phyloP scores from a whole-genome alignment of 2,888 invertebrate genomes.

The Andrena minutula region DNA sequence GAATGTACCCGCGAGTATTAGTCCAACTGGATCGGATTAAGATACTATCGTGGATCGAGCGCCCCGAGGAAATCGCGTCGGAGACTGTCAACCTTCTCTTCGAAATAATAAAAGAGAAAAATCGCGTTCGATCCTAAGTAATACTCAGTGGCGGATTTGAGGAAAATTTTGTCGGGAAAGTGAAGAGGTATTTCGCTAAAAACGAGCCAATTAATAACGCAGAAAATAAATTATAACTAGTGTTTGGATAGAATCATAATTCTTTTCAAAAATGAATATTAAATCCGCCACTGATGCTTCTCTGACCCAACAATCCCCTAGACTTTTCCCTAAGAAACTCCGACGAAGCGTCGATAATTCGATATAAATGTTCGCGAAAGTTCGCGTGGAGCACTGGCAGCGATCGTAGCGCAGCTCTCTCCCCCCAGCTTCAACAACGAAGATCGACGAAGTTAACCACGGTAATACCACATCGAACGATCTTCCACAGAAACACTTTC shows the following conservation, averaged over 20 bases:
- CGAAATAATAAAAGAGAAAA: neutral
- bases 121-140: neutral
- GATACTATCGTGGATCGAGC: conserved; percentile 48
- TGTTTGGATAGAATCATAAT: too few relatives aligned
- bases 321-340: neutral
- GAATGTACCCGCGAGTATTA: conserved; percentile 64
- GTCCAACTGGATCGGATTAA: conserved; percentile 68
- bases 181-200: too few relatives aligned
- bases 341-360: neutral
- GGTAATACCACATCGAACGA: conserved; percentile 57
- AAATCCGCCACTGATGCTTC: too few relatives aligned
- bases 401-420: conserved; percentile 43
- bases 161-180: too few relatives aligned
- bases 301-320: neutral
- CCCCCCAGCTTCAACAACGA: conserved; percentile 9
- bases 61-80: conserved; percentile 13
- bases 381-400: conserved; percentile 32
- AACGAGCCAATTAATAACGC: too few relatives aligned
- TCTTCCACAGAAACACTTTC: conserved; percentile 29
- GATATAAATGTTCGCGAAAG: conserved; percentile 21
- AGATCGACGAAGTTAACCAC: conserved; percentile 40
- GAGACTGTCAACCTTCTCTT: conserved; percentile 8
- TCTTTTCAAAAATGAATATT: too few relatives aligned
- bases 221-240: too few relatives aligned
- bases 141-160: too few relatives aligned